Base-by-base conservation (phyloP, 2,113 vertebrate genomes). In the Cyprinus carpio region DNA sequence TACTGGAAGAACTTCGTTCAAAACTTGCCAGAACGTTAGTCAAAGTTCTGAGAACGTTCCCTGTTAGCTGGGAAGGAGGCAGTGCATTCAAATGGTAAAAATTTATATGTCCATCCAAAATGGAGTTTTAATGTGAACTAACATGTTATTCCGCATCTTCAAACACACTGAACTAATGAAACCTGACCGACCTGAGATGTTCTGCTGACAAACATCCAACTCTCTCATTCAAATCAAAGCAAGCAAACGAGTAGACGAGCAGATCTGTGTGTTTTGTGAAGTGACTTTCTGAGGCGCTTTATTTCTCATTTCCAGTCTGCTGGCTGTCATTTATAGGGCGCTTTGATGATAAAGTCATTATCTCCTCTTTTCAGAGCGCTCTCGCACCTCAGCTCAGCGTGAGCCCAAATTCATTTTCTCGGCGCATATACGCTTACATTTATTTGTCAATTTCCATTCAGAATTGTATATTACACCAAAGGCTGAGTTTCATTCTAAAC, bases 341-440 rank as follows among this genome's bases (percentile, higher is more conserved):
- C 86, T 82, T 81, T 20, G 76, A 90, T 88, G 90, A 92, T 91
- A 86, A 91, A 93, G 89, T 86, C 89, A 91, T 93, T 92, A 92
- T 92, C 88, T 87, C 75, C 67, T 23, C 67, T 76, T 79, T 87
- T 90, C 81, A 90, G 87, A 78, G 65, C 62, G 46, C 84, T 91
- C 92, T 91, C 92, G 90, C 88, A 86, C 37, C 43, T 64, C 58
- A 81, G 27, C 85, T 37, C 89, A 5, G 87, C 86, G 86, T 31
- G 75, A 89, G 84, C 27, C 90, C 88, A 86, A 87, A 92, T 92
- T 93, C 86, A 92, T 91, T 91, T 92, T 90, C 91, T 90, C n/a
- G 37, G 34, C 69, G 49, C 81, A 85, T 43, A 84, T 46, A 69
- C 83, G 87, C 85, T 72, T 86, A 88, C 79, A 90, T 88, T 34